Conservation (phyloP, 2,797 vertebrate species). For the Dicrostonyx torquatus region DNA sequence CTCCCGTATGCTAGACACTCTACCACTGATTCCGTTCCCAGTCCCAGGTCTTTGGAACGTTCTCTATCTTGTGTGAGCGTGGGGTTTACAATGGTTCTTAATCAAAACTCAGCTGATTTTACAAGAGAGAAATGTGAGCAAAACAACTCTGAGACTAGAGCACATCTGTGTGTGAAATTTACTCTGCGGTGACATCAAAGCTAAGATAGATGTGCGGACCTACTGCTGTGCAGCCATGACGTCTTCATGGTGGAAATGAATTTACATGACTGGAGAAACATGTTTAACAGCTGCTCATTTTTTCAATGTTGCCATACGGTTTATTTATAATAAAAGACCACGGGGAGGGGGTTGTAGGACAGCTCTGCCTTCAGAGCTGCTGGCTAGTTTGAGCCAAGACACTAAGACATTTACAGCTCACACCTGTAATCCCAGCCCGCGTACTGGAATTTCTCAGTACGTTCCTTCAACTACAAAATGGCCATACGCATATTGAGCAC, state of each 20-base stretch:
- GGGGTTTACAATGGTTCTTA: not conserved
- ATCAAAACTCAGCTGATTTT: constrained; percentile 15
- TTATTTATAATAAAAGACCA: not conserved
- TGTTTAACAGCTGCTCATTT: not conserved
- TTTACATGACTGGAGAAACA: not conserved
- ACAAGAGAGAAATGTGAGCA: constrained; percentile 33
- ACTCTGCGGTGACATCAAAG: constrained; percentile 35
- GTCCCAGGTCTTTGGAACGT: not conserved
- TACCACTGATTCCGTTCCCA: not conserved
- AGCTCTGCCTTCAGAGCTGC: not conserved
- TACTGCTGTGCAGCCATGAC: not conserved
- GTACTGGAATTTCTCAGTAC: not conserved
- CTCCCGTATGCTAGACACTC: not conserved
- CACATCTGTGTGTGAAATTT: not conserved
- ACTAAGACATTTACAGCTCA: not conserved
- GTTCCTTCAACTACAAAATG: not conserved
- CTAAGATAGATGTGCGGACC: not conserved
- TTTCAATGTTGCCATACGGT: not conserved
- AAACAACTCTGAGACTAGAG: not conserved
- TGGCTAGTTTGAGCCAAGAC: not conserved
- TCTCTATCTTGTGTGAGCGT: not conserved
- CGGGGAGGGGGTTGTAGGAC: not conserved
- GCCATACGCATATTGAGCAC: not conserved
- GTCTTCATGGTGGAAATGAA: not conserved
- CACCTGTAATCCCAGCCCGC: not conserved